A percentile compares a stretch with the other conserved stretches of the same genome.
These are phyloP conservation scores for Neria commutata DNA, from an alignment of 2,888 invertebrate species.

Conservation along the genomic window DNA sequence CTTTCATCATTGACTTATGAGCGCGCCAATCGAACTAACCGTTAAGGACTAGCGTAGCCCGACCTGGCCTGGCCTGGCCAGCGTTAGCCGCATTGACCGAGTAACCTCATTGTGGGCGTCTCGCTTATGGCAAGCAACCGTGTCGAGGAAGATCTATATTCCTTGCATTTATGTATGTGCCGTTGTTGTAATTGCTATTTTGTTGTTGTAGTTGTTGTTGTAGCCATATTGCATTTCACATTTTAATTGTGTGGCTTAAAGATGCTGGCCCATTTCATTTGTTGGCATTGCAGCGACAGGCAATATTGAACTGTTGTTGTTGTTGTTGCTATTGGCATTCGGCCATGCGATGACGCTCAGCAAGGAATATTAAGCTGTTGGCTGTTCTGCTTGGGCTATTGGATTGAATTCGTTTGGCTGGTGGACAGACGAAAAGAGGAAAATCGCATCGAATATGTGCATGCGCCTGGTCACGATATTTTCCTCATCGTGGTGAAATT, in stretches of 20 bases:
- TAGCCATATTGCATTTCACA: not conserved
- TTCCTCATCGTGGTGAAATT: constrained; percentile 6
- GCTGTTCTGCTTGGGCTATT: too few relatives aligned
- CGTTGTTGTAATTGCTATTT: not conserved
- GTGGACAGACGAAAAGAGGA: not conserved
- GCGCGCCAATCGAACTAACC: not conserved
- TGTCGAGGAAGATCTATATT: constrained; percentile 17
- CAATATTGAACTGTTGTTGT: too few relatives aligned
- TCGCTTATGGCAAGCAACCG: not conserved
- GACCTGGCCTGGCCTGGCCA: not conserved
- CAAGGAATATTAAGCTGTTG: too few relatives aligned
- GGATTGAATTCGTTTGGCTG: too few relatives aligned
- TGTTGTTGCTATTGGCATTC: too few relatives aligned
- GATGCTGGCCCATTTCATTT: not conserved
- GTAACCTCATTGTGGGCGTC: constrained; percentile 23
- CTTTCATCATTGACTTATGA: constrained; percentile 17
- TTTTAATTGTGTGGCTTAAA: constrained; percentile 1
- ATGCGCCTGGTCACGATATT: constrained; percentile 1
- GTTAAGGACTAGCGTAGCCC: too few relatives aligned
- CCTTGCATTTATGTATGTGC: not conserved
- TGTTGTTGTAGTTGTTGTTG: not conserved
- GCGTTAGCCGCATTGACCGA: constrained; percentile 13
- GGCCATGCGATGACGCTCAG: too few relatives aligned
- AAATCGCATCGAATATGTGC: not conserved
- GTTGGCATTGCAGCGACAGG: too few relatives aligned